Base-by-base conservation (phyloP, 2,797 vertebrate genomes). In the Octomys mimax region DNA sequence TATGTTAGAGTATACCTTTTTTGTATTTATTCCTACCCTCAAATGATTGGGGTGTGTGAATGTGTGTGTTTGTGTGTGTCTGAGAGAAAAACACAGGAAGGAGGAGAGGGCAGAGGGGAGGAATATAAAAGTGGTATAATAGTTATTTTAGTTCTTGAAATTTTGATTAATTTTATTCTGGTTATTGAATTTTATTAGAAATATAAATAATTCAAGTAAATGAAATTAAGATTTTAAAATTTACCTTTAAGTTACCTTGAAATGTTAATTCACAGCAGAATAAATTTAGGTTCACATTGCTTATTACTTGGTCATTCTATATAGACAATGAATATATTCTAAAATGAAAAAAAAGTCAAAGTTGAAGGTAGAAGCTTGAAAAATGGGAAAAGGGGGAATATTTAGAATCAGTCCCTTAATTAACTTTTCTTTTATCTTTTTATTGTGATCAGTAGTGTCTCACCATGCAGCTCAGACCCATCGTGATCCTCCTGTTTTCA, bases 161-260 rank as follows among this genome's bases (percentile, higher is more conserved):
- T 49, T 66, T 94, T 88, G 94, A 57, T 61, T 87, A 75, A 42
- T 22, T 49, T 54, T 54, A 54, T 54, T 54, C 52, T 54, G 13
- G 13, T 52, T 54, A 11, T 54, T 54, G 52, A 54, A 61, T 70
- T 94, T 88, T 95, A 62, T 59, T 87, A 77, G 16, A 78, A n/a
- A 57, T 73, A 28, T 16, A 39, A 96, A 75, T 26, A 19, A 24
- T n/a, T 89, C 26, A 79, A 39, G 75, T 77, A 78, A 88, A 49
- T 42, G 7, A 87, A 94, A 68, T 71, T 73, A 39, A 46, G 52
- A 64, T 39, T 46, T 87, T 92, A 84, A 87, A 62, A 77, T 91
- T 91, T 80, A 83, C 12, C 73, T 10, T 87, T 64, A 68, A 70
- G 12, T 0, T 82, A 39, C 54, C 19, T 79, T 80, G 1, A 92